phyloP scores from a whole-genome alignment of 2,797 vertebrate genomes.

The Microchirus variegatus region DNA sequence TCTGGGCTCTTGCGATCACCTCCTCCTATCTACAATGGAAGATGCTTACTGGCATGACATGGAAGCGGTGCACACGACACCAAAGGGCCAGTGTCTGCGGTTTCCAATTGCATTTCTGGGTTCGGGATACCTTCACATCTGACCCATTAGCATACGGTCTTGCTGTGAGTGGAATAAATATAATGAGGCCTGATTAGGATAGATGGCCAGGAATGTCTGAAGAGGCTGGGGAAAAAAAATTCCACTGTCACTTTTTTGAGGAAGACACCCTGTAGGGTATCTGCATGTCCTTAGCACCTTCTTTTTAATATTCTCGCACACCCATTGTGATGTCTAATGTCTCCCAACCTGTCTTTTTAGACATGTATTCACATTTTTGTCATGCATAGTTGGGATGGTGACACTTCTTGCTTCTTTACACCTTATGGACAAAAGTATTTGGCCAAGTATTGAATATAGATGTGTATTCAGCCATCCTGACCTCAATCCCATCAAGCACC shows the following conservation, averaged over 20 bases:
- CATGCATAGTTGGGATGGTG: constrained; percentile 7
- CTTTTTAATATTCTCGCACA: constrained; percentile 26
- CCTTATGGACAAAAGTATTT: no score
- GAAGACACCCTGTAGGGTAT: constrained; percentile 32
- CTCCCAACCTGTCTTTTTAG: background rate
- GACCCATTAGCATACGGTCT: constrained; percentile 71
- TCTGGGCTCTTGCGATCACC: constrained; percentile 34
- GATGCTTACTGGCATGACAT: constrained; percentile 31
- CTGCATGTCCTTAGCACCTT: background rate
- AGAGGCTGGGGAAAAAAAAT: constrained; percentile 56
- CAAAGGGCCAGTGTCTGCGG: constrained; percentile 13
- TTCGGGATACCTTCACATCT: constrained; percentile 12
- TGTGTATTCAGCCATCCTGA: no score
- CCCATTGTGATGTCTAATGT: constrained; percentile 8
- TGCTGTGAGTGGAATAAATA: constrained; percentile 66
- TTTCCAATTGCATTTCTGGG: constrained; percentile 28
- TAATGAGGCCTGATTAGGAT: constrained; percentile 79
- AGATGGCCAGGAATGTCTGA: constrained; percentile 56
- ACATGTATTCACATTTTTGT: constrained; percentile 10
- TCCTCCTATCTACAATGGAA: constrained; percentile 23
- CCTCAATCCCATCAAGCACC: no score
- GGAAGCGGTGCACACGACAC: constrained; percentile 33
- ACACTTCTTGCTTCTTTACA: no score
- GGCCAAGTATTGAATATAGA: no score
- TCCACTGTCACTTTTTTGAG: constrained; percentile 40